Evolutionary conservation across 2,797 vertebrate genomes (phyloP).

Genomic region (Micrastur ruficollis): DNA sequence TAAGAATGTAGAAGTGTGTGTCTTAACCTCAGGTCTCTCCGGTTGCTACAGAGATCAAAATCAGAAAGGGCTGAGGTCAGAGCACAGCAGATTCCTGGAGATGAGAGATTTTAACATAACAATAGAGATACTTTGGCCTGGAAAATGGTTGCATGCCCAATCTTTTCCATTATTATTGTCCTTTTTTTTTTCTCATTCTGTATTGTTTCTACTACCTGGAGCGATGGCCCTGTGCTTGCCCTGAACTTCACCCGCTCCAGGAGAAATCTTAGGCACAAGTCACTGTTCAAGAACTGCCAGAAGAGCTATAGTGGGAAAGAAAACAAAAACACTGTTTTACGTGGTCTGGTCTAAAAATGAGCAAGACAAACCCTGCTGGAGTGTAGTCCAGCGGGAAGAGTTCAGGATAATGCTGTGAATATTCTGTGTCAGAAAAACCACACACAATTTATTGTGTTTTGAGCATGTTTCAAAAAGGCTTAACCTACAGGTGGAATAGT

Average conservation of each 20-base stretch:
- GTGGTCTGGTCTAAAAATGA: neutral
- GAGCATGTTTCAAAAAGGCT: neutral
- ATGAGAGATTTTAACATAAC: neutral
- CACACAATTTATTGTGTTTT: neutral
- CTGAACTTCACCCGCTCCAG: neutral
- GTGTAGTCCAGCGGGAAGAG: neutral
- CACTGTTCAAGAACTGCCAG: neutral
- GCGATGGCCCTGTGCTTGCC: neutral
- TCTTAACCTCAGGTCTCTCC: neutral
- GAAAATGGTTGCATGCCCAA: neutral
- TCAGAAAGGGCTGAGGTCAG: neutral
- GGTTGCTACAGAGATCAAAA: neutral
- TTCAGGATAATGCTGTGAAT: neutral
- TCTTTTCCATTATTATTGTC: neutral
- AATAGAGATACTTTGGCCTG: neutral
- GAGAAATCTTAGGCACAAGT: neutral
- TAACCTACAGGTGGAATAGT: neutral
- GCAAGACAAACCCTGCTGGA: neutral
- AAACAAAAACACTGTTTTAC: neutral
- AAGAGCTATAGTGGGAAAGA: neutral
- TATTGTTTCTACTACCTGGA: neutral
- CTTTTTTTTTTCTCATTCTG: neutral
- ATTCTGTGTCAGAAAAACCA: neutral
- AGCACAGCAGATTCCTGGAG: neutral
- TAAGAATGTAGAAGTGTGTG: neutral